Evolutionary conservation across 2,888 invertebrate species (phyloP), one percentile per base, ranked within the genome.

Genomic region (Drosophila algonquin): DNA sequence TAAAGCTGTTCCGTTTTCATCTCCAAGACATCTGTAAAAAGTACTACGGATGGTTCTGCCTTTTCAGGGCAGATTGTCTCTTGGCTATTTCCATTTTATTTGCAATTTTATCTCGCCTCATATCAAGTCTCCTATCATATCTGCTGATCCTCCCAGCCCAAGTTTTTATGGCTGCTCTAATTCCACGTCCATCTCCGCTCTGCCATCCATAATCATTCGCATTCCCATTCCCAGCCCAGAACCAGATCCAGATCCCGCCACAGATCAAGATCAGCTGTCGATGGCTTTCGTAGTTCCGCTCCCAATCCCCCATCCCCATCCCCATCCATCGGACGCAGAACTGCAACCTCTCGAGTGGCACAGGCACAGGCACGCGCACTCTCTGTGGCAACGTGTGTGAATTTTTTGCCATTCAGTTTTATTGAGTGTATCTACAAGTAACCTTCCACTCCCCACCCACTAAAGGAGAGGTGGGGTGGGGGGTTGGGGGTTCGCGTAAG

Each of bases 231-330:
- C 40, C 40, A 40, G 40, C 14, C 40, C 40, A 40, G 40, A 40
- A 3, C 35, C 35, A 35, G 3, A 35, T 6, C 14, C n/a, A 40
- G 40, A 40, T 40, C n/a, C 40, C 40, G 40, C n/a, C 40, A n/a
- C n/a, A 35, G 27, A 30, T 57, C 56, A 52, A 68, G 68, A 68
- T 67, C 69, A 68, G 56, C 68, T 68, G 68, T 68, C 69, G 68
- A 67, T 65, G 46, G 54, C 40, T 40, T 40, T 21, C 24, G 32
- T 18, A 53, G 53, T 53, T 53, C 53, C 53, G 52, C 16, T 52
- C 32, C 40, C 40, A 40, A 40, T 40, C 40, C 40, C 40, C 3
- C 18, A 18, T 2, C 32, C 40, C 40, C 21, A 21, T 21, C 21
- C 32, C 40, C 4, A 12, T 3, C 35, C 35, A n/a, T n/a, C 12